Base-by-base conservation (phyloP, 2,113 vertebrate genomes). In the Pogonocichla stellata region DNA sequence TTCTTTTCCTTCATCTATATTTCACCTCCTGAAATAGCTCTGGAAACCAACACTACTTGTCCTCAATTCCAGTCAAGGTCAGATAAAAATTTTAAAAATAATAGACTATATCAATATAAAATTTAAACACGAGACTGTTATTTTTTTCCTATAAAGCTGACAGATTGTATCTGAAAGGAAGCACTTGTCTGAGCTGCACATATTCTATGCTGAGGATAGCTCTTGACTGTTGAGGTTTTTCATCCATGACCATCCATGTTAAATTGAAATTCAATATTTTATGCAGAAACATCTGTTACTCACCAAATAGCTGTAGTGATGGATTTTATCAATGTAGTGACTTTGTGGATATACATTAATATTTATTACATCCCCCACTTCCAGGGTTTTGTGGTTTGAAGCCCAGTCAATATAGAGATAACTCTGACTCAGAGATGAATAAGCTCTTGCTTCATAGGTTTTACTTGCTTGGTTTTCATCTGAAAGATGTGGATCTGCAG, bases 341-440 rank as follows among this genome's bases (percentile, higher is more conserved):
- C 98, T 98, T 20, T 50, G 91, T 15, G 98, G 98, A 54, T 98
- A 97, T 34, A 99, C 79, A 4, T 97, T 97, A 64, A 99, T 87
- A 84, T 67, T 97, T 50, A 98, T 50, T 14, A 92, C 81, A 10
- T 94, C 81, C 14, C 98, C 98, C 22, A 99, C 98, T 31, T 54
- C 9, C 20, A 99, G 91, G 23, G 77, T 29, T 20, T 80, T 93
- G 34, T 97, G 90, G 58, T 95, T 96, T 69, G 97, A 91, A 14
- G 98, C 97, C 91, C 98, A 98, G 93, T 98, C 97, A 48, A 99
- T 99, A 90, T 99, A 99, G 4, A 99, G 97, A 81, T 99, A 99
- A 36, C 99, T 99, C 26, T 97, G 93, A 82, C 98, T 99, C 34
- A 97, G 95, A 3, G 99, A 99, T 26, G 96, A 86, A 66, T 99